These are phyloP conservation scores for Clistopyga incitator DNA, from an alignment of 2,888 invertebrate species.

Conservation along the genomic window DNA sequence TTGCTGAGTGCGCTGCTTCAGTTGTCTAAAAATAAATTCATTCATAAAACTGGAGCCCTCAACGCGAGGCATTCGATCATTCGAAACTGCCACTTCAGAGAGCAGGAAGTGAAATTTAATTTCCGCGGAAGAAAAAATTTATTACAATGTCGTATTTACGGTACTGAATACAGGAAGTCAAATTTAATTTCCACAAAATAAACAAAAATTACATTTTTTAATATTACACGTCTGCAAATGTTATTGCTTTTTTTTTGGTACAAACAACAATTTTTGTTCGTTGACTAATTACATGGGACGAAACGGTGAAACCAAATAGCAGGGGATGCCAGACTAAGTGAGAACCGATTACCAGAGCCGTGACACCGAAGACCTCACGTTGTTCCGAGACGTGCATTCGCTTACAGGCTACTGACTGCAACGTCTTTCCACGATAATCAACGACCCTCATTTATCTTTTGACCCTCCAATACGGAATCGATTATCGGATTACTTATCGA, in stretches of 20 bases:
- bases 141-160: not conserved
- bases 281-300: not conserved
- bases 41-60: not conserved
- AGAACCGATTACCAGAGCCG: conserved; percentile 49
- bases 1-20: not conserved
- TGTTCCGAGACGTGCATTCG: conserved; percentile 36
- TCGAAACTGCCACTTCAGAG: not conserved
- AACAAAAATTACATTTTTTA: not conserved
- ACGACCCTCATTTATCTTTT: conserved; percentile 64
- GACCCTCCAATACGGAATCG: conserved; percentile 61
- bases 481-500: conserved; percentile 43
- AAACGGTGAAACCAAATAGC: not conserved
- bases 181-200: not conserved
- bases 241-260: too few species aligned
- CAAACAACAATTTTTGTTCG: not conserved
- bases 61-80: conserved; percentile 8
- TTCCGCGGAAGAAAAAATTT: not conserved
- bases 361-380: conserved; percentile 45
- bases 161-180: not conserved
- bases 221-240: too few species aligned
- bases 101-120: not conserved
- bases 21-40: conserved; percentile 32
- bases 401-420: conserved; percentile 56
- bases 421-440: conserved; percentile 55
- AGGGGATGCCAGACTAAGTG: conserved; percentile 30